Base-by-base conservation (phyloP, 2,113 vertebrate genomes). In the Pseudopodoces humilis region DNA sequence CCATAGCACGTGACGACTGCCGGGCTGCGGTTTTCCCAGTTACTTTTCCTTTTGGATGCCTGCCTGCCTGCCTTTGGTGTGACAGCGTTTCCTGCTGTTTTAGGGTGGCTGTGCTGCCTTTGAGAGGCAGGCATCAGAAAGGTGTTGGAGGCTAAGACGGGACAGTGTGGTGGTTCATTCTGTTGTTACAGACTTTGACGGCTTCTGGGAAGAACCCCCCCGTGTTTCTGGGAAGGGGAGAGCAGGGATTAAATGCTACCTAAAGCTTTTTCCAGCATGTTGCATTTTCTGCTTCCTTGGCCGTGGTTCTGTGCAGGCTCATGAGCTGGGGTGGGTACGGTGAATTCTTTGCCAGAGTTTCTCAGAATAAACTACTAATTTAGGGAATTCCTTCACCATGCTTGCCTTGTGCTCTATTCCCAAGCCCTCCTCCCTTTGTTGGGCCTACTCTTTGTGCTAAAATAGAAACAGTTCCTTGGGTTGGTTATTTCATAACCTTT, bases 251-350 rank as follows among this genome's bases (percentile, higher is more conserved):
- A 31, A 75, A 43, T 33, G 33, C 5, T 55, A 6, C 15, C 20
- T 53, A 4, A 13, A 39, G 56, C 16, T 50, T 47, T 75, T 55
- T 13, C 35, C 39, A 59, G 1, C 3, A 1, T 14, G 24, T 53
- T 60, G 16, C 11, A 0, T 49, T 74, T 60, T 47, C 15, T 56
- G 55, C n/a, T 47, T 49, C 58, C 9, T 43, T 43, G 39, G 14
- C 30, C 0, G 0, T 5, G n/a, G 53, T 9, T 37, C 25, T 68
- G 23, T 68, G 17, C 50, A 47, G 22, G 15, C 41, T 58, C 10
- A 5, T 0, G 0, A 11, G 22, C 55, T 37, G 43, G 30, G 16
- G 15, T 65, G 14, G 25, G 4, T 41, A 9, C 0, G 0, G 21
- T 64, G 31, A 70, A 53, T 74, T 52, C 22, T 28, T n/a, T 6